Percentiles rank a stretch among this genome's conserved stretches.
Evolutionary conservation across 1,140 invertebrate species (phyloP).

Genomic region (Drosophila watanabei): DNA sequence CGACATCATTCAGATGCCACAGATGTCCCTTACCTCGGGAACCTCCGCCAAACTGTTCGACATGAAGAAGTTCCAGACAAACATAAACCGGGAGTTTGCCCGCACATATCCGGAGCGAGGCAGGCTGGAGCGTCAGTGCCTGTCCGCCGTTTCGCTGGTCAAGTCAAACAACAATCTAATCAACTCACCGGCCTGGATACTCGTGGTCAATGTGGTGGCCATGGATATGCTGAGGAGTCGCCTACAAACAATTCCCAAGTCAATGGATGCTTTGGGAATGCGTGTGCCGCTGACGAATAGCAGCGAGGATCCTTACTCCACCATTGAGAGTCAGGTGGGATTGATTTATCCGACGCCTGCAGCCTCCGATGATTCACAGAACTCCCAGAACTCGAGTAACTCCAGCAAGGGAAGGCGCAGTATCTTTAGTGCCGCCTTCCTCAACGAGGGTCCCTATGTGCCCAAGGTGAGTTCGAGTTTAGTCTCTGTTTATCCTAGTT

Average conservation of each 20-base stretch:
- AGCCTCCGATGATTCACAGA: conserved; percentile 82
- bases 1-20: conserved; percentile 94
- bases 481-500: background rate
- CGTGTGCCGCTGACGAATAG: conserved; percentile 68
- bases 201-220: conserved; percentile 98
- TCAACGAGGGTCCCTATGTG: conserved; percentile 82
- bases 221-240: conserved; percentile 98
- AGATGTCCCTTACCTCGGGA: conserved; percentile 93
- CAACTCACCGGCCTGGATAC: conserved; percentile 97
- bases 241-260: conserved; percentile 88
- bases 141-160: conserved; percentile 95
- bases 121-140: conserved; percentile 94
- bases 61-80: conserved; percentile 98
- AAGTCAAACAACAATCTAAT: conserved; percentile 94
- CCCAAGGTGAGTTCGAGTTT: conserved; percentile 66
- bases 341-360: conserved; percentile 81
- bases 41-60: conserved; percentile 98
- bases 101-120: conserved; percentile 95
- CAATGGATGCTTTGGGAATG: conserved; percentile 72
- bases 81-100: conserved; percentile 94
- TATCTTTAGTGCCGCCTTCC: conserved; percentile 74
- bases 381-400: conserved; percentile 75
- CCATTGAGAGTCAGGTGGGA: conserved; percentile 83
- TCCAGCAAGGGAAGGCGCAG: conserved; percentile 79
- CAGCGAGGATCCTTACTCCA: conserved; percentile 84